Conservation (phyloP, 2,888 invertebrate species). For the Saturnia pavonia region DNA sequence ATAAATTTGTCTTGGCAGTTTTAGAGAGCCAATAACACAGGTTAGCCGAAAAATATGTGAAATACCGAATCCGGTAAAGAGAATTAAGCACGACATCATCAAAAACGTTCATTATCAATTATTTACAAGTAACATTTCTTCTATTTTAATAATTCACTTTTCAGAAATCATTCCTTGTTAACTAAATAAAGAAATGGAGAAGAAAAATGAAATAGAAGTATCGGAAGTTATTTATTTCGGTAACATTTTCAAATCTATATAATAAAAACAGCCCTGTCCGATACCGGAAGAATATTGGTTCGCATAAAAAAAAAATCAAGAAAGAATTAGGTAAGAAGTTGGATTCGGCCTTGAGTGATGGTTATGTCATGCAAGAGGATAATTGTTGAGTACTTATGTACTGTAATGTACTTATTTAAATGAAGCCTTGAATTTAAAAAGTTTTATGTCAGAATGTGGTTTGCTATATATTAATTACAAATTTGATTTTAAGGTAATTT, state of each 20-base stretch:
- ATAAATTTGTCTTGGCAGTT: too few species aligned
- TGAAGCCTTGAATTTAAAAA: too few species aligned
- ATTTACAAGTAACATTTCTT: background rate
- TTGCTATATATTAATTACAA: too few species aligned
- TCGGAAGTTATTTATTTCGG: conserved; percentile 24
- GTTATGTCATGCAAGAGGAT: too few species aligned
- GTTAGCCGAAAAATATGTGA: background rate
- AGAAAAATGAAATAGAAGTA: background rate
- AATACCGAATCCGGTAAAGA: background rate
- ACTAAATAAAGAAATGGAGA: background rate
- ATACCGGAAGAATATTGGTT: conserved; percentile 67
- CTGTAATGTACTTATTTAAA: too few species aligned
- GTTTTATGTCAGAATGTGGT: too few species aligned
- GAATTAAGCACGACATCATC: background rate
- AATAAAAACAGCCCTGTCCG: conserved; percentile 61
- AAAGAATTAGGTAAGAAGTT: too few species aligned
- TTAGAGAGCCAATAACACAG: too few species aligned
- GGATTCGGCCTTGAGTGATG: too few species aligned
- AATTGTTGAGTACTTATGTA: too few species aligned
- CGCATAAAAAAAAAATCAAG: conserved; percentile 40
- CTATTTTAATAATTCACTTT: background rate
- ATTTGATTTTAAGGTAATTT: too few species aligned
- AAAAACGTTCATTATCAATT: background rate
- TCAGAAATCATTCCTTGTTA: background rate
- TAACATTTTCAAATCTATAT: conserved; percentile 12